phyloP scores from a whole-genome alignment of 2,113 vertebrate species.

The Chitala chitala region DNA sequence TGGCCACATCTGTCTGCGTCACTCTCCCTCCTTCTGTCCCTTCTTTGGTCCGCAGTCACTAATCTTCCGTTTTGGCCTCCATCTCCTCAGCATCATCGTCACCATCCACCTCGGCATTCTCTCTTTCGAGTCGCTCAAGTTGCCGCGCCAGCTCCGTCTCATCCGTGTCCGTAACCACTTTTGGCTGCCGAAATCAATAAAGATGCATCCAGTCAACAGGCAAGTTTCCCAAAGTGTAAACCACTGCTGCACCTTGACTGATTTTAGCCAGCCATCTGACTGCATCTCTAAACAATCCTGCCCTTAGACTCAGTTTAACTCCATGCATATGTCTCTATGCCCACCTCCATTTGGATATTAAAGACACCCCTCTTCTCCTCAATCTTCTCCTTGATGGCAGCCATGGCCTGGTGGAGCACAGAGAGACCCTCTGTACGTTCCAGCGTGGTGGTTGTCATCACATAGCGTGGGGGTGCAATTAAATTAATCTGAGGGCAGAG shows the following conservation, averaged over 20 bases:
- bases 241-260: too few relatives aligned
- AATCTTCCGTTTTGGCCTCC: constrained; percentile 96
- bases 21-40: constrained; percentile 20
- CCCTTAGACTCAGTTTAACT: background rate
- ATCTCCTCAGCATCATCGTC: constrained; percentile 94
- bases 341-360: constrained; percentile 96
- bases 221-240: background rate
- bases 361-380: constrained; percentile 97
- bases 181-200: constrained; percentile 65
- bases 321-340: constrained; percentile 8
- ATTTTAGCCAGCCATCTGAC: too few relatives aligned
- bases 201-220: background rate
- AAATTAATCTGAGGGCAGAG: constrained; percentile 80
- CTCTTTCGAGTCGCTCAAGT: constrained; percentile 87
- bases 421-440: constrained; percentile 96
- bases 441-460: constrained; percentile 96
- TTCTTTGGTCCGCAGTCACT: constrained; percentile 34
- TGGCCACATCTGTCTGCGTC: constrained; percentile 32
- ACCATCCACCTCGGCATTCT: constrained; percentile 95
- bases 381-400: constrained; percentile 96
- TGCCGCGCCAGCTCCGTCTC: constrained; percentile 93
- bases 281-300: too few relatives aligned
- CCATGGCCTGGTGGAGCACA: constrained; percentile 95
- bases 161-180: constrained; percentile 95
- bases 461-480: constrained; percentile 94